phyloP scores from a whole-genome alignment of 2,888 invertebrate genomes.

The Vannuccia rotundouncinata region DNA sequence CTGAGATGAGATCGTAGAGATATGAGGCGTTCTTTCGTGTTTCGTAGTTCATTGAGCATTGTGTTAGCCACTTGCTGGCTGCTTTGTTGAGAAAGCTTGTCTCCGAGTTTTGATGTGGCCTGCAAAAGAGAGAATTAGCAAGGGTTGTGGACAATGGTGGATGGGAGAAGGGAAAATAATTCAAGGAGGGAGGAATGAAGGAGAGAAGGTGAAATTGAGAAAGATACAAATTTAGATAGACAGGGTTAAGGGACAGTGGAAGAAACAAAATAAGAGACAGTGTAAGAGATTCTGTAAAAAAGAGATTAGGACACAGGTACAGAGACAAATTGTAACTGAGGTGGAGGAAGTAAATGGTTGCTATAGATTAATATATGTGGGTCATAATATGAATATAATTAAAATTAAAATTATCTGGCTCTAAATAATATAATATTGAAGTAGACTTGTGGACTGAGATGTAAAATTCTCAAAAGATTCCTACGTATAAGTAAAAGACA shows the following conservation, averaged over 20 bases:
- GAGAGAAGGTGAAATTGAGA: neutral
- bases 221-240: neutral
- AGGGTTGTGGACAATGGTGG: neutral
- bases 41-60: neutral
- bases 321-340: no score
- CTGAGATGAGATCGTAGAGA: neutral
- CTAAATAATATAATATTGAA: no score
- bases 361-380: no score
- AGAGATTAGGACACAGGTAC: no score
- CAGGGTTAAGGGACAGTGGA: neutral
- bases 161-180: neutral
- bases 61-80: neutral
- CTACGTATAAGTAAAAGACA: no score
- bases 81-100: conserved; percentile 2
- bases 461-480: no score
- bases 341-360: no score
- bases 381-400: no score
- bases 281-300: no score
- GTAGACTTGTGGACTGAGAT: no score
- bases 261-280: neutral
- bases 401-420: no score
- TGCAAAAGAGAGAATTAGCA: no score
- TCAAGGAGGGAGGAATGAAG: neutral
- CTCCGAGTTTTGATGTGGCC: neutral
- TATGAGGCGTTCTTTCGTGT: neutral